Evolutionary conservation across 2,888 invertebrate genomes (phyloP).

Genomic region (Limenitis camilla): DNA sequence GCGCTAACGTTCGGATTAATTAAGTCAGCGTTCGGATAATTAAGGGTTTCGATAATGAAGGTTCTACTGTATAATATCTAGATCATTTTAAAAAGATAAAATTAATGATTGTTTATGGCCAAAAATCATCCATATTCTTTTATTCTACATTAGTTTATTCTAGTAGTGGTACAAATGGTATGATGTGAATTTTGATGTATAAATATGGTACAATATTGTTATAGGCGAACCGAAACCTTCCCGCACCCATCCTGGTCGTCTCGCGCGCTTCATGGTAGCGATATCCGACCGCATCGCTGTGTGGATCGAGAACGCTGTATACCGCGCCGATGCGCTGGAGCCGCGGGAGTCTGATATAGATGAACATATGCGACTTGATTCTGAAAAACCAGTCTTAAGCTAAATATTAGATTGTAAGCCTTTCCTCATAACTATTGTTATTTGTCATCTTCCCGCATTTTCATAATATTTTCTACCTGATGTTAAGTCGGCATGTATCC

Average conservation of each 20-base stretch:
- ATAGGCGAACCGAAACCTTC: conserved; percentile 63
- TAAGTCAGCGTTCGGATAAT: too few relatives aligned
- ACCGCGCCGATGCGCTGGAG: conserved; percentile 57
- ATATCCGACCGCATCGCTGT: conserved; percentile 68
- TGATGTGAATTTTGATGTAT: background rate
- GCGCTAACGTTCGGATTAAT: too few relatives aligned
- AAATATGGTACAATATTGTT: background rate
- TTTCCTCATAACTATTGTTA: background rate
- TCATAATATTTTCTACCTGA: too few relatives aligned
- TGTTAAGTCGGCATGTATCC: too few relatives aligned
- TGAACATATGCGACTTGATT: conserved; percentile 59
- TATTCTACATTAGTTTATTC: too few relatives aligned
- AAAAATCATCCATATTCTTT: too few relatives aligned
- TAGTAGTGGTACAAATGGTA: too few relatives aligned
- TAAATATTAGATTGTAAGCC: conserved; percentile 17
- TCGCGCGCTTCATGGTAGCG: conserved; percentile 70
- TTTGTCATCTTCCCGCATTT: too few relatives aligned
- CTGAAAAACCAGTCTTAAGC: conserved; percentile 42
- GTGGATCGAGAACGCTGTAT: conserved; percentile 68
- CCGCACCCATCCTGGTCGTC: conserved; percentile 57
- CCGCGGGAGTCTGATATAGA: conserved; percentile 35
- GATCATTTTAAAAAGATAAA: too few relatives aligned
- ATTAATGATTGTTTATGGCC: too few relatives aligned
- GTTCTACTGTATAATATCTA: too few relatives aligned
- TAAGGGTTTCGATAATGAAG: too few relatives aligned